Evolutionary conservation across 2,888 invertebrate genomes (phyloP).

Genomic region (Rambutsinella grinnellia): DNA sequence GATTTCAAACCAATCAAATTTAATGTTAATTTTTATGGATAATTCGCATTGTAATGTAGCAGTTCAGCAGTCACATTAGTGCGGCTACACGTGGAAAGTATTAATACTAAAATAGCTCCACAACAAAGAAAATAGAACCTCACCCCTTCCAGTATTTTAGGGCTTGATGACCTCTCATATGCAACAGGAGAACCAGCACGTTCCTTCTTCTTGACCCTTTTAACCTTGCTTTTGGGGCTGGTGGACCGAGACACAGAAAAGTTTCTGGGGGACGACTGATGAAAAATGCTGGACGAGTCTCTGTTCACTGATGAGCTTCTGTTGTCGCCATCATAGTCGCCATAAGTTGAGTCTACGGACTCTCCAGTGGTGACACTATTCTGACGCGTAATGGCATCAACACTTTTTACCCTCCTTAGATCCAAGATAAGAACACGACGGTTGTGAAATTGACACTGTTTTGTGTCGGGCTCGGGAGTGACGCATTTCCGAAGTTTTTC

Average conservation of each 20-base stretch:
- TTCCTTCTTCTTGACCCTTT: conserved; percentile 56
- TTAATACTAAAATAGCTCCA: no score
- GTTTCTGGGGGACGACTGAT: conserved; percentile 59
- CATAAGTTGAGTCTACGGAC: conserved; percentile 60
- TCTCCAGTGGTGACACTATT: conserved; percentile 62
- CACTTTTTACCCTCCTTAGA: conserved; percentile 72
- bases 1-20: no score
- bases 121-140: no score
- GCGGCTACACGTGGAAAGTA: no score
- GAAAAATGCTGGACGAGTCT: conserved; percentile 60
- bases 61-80: no score
- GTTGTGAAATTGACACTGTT: conserved; percentile 63
- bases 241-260: conserved; percentile 62
- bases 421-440: conserved; percentile 81
- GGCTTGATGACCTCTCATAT: conserved; percentile 63
- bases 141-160: conserved; percentile 66
- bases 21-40: no score
- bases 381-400: conserved; percentile 64
- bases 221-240: conserved; percentile 52
- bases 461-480: conserved; percentile 76
- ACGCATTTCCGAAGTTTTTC: conserved; percentile 72
- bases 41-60: no score
- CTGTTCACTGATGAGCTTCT: conserved; percentile 57
- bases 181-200: conserved; percentile 57
- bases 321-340: conserved; percentile 60